These are phyloP conservation scores for Cinclus mexicanus DNA, from an alignment of 2,113 vertebrate genomes.

Conservation along the genomic window DNA sequence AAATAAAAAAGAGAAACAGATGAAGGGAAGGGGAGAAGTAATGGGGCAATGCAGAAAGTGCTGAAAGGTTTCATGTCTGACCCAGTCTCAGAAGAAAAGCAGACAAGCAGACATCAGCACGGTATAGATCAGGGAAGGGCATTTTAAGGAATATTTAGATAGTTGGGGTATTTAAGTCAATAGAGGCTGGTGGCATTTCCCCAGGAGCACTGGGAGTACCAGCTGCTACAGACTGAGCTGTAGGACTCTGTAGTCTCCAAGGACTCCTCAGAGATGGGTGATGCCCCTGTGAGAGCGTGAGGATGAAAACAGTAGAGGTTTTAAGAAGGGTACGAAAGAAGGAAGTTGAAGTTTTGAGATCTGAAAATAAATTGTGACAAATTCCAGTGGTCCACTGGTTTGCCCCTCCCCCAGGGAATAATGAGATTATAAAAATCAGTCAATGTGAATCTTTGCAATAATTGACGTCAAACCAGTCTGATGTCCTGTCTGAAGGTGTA, in stretches of 20 bases:
- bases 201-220: rapidly evolving
- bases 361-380: background rate
- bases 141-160: background rate
- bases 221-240: background rate
- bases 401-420: background rate
- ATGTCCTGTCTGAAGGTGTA: background rate
- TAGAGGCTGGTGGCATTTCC: background rate
- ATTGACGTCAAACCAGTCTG: background rate
- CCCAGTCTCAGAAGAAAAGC: background rate
- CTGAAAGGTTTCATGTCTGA: background rate
- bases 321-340: background rate
- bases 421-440: constrained; percentile 2
- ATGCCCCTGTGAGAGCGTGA: background rate
- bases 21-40: background rate
- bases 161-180: background rate
- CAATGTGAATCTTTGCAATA: background rate
- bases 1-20: background rate
- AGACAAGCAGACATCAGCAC: background rate
- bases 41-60: rapidly evolving
- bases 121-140: background rate
- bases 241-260: background rate
- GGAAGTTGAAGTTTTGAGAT: background rate
- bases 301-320: background rate
- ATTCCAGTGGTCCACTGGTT: background rate
- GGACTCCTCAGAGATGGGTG: background rate